These are phyloP conservation scores for Morphnarchus princeps DNA, from an alignment of 2,113 vertebrate genomes.

Conservation along the genomic window DNA sequence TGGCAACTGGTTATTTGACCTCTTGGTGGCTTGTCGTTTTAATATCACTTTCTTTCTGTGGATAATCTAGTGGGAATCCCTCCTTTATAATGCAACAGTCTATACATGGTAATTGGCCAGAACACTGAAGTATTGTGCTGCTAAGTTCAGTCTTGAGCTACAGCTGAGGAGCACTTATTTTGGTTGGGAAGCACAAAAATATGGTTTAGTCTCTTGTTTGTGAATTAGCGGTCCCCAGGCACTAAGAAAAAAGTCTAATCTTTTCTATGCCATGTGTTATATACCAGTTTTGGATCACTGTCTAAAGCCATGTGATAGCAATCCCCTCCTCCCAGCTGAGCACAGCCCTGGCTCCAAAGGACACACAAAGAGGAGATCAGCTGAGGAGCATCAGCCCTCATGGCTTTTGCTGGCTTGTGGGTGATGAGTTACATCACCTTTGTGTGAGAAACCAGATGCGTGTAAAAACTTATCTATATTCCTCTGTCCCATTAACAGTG, in stretches of 20 bases:
- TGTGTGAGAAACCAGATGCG: background rate
- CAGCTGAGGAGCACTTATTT: background rate
- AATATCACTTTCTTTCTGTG: conserved; percentile 35
- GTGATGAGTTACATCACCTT: background rate
- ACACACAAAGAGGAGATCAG: background rate
- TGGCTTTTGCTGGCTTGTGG: background rate
- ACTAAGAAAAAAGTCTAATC: background rate
- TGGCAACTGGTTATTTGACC: conserved; percentile 69
- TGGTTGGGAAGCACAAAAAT: background rate
- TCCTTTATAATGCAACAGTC: conserved; percentile 17
- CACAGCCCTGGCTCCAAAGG: background rate
- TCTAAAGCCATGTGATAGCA: background rate
- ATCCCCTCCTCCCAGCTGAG: background rate
- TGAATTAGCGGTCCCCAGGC: background rate
- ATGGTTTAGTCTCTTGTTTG: background rate
- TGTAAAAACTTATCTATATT: background rate
- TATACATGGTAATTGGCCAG: conserved; percentile 7
- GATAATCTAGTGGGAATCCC: conserved; percentile 30
- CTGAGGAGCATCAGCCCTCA: background rate
- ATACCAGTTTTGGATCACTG: background rate
- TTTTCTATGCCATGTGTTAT: background rate
- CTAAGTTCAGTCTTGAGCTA: background rate
- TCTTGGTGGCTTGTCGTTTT: conserved; percentile 56
- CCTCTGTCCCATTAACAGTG: background rate
- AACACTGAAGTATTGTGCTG: conserved; percentile 41